Evolutionary conservation across 2,888 invertebrate genomes (phyloP).

Genomic region (Diarsia rubi): DNA sequence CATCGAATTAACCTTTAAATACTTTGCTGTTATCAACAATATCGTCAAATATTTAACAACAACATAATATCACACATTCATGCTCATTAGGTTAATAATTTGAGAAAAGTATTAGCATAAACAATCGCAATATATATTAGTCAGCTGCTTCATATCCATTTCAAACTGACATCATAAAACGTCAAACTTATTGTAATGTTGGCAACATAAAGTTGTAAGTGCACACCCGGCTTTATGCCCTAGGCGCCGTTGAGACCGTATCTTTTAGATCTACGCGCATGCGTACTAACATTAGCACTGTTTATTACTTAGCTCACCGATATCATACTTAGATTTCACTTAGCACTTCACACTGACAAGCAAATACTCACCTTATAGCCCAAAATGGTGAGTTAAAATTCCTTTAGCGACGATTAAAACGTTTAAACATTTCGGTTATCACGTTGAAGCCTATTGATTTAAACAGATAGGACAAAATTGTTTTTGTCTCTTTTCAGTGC

Average conservation of each 20-base stretch:
- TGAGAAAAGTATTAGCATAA: constrained; percentile 29
- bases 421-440: constrained; percentile 60
- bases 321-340: constrained; percentile 73
- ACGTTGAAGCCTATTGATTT: constrained; percentile 64
- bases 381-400: constrained; percentile 32
- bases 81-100: constrained; percentile 23
- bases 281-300: constrained; percentile 76
- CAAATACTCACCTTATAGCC: constrained; percentile 45
- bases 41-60: not conserved
- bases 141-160: constrained; percentile 50
- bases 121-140: constrained; percentile 29
- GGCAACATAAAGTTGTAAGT: constrained; percentile 48
- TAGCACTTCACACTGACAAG: constrained; percentile 55
- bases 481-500: constrained; percentile 59
- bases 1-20: not conserved
- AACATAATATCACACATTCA: not conserved
- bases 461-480: constrained; percentile 60
- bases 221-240: constrained; percentile 66
- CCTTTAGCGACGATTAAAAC: constrained; percentile 21
- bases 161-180: constrained; percentile 40
- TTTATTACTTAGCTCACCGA: constrained; percentile 80
- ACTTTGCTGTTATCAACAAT: constrained; percentile 6
- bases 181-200: constrained; percentile 49
- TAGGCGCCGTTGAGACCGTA: constrained; percentile 74
- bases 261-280: constrained; percentile 81